phyloP scores from a whole-genome alignment of 2,888 invertebrate genomes.

The Elegia similella region DNA sequence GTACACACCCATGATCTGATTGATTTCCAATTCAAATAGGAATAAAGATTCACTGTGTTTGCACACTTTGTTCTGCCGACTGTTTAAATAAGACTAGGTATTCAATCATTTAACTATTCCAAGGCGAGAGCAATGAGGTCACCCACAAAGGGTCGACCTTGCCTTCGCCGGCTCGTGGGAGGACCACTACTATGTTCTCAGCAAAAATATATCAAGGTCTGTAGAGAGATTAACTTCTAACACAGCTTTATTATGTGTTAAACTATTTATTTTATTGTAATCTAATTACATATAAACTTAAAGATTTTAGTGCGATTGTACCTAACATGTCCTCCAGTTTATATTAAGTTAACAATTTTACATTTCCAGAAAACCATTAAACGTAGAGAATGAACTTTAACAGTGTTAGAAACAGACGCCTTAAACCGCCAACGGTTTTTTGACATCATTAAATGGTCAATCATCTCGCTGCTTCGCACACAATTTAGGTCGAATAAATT shows the following conservation, averaged over 20 bases:
- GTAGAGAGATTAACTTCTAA: slow-evolving; percentile 9
- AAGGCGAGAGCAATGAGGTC: slow-evolving; percentile 76
- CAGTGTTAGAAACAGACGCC: slow-evolving; percentile 22
- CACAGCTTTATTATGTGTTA: background rate
- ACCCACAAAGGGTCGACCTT: slow-evolving; percentile 73
- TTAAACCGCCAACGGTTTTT: slow-evolving; percentile 58
- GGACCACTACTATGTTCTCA: slow-evolving; percentile 47
- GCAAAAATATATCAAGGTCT: slow-evolving; percentile 37
- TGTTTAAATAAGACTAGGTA: slow-evolving; percentile 62
- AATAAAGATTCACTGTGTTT: slow-evolving; percentile 49
- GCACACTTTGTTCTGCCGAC: slow-evolving; percentile 48
- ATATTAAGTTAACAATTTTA: background rate
- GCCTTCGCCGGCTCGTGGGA: slow-evolving; percentile 62
- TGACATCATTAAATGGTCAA: slow-evolving; percentile 69
- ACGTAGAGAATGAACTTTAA: background rate
- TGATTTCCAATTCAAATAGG: slow-evolving; percentile 30
- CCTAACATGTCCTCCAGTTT: too few species aligned
- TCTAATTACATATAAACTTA: too few species aligned
- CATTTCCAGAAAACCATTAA: background rate
- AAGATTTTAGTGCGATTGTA: too few species aligned
- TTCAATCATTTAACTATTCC: slow-evolving; percentile 76
- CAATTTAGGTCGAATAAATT: slow-evolving; percentile 67
- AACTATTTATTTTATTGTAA: background rate
- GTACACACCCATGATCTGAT: background rate
- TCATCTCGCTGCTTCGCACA: slow-evolving; percentile 55